Evolutionary conservation across 2,113 vertebrate species (phyloP).

Genomic region (Seriola rivoliana): DNA sequence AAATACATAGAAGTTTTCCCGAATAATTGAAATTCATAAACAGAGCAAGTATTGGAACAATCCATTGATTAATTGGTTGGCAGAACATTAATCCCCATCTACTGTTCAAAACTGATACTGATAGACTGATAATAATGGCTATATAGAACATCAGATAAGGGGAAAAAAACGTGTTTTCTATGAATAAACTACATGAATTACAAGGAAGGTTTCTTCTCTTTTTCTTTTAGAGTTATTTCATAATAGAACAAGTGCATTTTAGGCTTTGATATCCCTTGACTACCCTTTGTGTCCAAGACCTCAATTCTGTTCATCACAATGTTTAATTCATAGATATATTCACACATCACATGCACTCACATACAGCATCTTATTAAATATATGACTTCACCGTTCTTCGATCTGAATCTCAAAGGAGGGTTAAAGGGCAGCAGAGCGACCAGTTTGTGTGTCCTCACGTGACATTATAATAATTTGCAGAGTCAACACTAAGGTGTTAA

Average conservation of each 20-base stretch:
- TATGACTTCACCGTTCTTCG: constrained; percentile 30
- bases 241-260: background rate
- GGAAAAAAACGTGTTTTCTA: no score
- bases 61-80: background rate
- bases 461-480: constrained; percentile 37
- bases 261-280: background rate
- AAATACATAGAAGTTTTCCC: background rate
- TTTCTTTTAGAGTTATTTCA: background rate
- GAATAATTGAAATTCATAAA: background rate
- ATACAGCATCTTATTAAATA: constrained; percentile 32
- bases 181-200: background rate
- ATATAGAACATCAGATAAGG: background rate
- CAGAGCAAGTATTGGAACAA: background rate
- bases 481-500: constrained; percentile 61
- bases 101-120: background rate
- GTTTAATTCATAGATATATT: constrained; percentile 59
- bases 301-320: constrained; percentile 28
- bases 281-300: background rate
- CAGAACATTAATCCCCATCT: background rate
- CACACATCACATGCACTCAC: constrained; percentile 20
- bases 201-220: background rate
- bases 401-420: constrained; percentile 30
- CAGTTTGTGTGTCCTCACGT: constrained; percentile 7
- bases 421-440: constrained; percentile 22
- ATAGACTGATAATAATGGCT: background rate